Evolutionary conservation across 2,888 invertebrate species (phyloP).

Genomic region (Drosophila limbata): DNA sequence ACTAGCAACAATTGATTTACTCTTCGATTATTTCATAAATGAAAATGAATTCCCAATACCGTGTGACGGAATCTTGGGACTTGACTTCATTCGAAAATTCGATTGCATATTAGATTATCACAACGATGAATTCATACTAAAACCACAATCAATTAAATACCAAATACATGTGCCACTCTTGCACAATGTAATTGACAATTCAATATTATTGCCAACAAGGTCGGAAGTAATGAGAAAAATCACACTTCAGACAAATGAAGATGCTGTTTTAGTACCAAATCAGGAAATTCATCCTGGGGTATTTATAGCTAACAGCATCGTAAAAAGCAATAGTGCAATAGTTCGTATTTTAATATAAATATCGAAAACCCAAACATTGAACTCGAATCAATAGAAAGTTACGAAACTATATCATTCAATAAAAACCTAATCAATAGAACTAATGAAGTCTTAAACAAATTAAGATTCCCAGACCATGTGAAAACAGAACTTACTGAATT

Average conservation of each 20-base stretch:
- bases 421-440: too few species aligned
- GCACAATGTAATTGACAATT: conserved; percentile 11
- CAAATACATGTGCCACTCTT: conserved; percentile 22
- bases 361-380: too few species aligned
- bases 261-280: conserved; percentile 22
- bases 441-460: too few species aligned
- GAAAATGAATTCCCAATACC: conserved; percentile 23
- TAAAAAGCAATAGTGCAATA: too few species aligned
- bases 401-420: too few species aligned
- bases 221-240: conserved; percentile 17
- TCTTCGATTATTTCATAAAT: conserved; percentile 21
- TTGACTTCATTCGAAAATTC: conserved; percentile 17
- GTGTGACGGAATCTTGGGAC: conserved; percentile 15
- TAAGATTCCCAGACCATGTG: too few species aligned
- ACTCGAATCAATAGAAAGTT: too few species aligned
- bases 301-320: too few species aligned
- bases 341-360: too few species aligned
- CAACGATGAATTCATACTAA: conserved; percentile 1
- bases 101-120: conserved; percentile 5
- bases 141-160: conserved; percentile 14
- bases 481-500: too few species aligned
- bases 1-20: conserved; percentile 19
- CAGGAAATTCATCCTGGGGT: conserved; percentile 26
- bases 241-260: conserved; percentile 4
- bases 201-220: conserved; percentile 22